These are phyloP conservation scores for Nomada lathburiana DNA, from an alignment of 2,888 invertebrate genomes.

Conservation along the genomic window DNA sequence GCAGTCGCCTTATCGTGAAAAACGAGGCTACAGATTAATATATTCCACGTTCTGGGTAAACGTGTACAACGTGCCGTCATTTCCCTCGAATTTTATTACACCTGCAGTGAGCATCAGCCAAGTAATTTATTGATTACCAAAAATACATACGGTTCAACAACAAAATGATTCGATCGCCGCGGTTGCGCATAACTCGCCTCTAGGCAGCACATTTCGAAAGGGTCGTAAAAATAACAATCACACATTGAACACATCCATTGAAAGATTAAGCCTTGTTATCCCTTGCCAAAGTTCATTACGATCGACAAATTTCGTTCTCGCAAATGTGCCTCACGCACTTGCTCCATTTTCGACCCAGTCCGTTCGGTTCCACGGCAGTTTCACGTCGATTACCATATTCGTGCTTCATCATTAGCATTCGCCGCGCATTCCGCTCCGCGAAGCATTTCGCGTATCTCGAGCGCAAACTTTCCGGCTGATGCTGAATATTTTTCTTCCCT, in stretches of 20 bases:
- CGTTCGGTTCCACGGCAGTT: background rate
- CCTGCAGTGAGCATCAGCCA: background rate
- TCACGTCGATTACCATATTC: constrained; percentile 1
- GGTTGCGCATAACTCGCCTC: too few species aligned
- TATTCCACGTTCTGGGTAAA: background rate
- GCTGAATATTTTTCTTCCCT: constrained; percentile 3
- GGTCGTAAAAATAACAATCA: background rate
- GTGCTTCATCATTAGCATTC: constrained; percentile 9
- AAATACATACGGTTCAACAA: too few species aligned
- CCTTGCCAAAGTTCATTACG: background rate
- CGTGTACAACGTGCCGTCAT: background rate
- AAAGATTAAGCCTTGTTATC: background rate
- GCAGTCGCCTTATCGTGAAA: background rate
- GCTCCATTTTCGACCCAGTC: background rate
- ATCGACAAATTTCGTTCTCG: background rate
- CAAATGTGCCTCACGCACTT: background rate
- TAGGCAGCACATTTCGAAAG: background rate
- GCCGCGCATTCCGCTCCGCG: background rate
- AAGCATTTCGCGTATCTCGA: constrained; percentile 10
- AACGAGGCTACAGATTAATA: constrained; percentile 10
- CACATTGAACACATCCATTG: too few species aligned
- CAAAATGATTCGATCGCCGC: background rate
- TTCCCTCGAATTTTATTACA: constrained; percentile 1
- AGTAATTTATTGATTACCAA: too few species aligned
- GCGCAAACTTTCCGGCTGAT: background rate